These are phyloP conservation scores for Geococcyx californianus DNA, from an alignment of 2,113 vertebrate genomes.

Conservation along the genomic window DNA sequence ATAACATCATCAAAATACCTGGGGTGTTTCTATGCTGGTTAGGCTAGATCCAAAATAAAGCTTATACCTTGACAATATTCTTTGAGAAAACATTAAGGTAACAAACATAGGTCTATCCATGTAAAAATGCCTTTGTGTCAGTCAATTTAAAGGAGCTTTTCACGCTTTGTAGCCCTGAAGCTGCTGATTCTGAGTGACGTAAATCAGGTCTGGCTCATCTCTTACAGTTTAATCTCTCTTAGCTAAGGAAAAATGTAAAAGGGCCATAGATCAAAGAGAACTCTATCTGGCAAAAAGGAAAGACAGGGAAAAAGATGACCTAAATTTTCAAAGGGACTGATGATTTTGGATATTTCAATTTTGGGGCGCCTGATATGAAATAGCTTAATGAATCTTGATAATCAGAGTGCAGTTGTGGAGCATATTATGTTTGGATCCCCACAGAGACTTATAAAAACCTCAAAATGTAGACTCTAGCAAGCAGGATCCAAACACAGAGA, in stretches of 20 bases:
- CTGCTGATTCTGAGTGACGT: conserved; percentile 20
- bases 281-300: neutral
- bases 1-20: neutral
- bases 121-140: neutral
- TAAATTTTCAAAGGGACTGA: neutral
- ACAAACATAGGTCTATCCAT: neutral
- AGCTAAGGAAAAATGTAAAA: neutral
- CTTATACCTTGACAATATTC: neutral
- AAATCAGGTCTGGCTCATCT: conserved; percentile 4
- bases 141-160: neutral
- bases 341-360: conserved; percentile 4
- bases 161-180: neutral
- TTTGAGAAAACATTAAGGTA: neutral
- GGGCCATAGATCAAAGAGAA: neutral
- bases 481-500: neutral
- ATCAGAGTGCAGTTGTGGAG: neutral
- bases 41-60: neutral
- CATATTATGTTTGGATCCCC: neutral
- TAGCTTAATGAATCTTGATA: neutral
- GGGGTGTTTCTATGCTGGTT: neutral
- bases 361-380: neutral
- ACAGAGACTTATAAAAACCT: neutral
- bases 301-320: neutral
- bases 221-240: conserved; percentile 3
- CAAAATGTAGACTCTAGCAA: neutral